These are phyloP conservation scores for Upupa epops DNA, from an alignment of 2,113 vertebrate species.

Conservation along the genomic window DNA sequence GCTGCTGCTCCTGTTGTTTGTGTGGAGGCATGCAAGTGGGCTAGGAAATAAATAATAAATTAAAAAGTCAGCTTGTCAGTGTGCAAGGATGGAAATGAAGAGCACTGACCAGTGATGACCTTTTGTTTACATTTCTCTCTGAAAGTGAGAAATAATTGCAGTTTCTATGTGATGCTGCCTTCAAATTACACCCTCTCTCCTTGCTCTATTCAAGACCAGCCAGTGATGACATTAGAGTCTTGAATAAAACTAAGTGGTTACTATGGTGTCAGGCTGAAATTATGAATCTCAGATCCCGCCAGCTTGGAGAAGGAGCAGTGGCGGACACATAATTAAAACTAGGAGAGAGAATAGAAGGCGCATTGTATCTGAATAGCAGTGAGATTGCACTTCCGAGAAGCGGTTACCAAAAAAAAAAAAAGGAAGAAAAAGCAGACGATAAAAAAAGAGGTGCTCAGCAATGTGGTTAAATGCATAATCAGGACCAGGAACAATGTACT, in stretches of 20 bases:
- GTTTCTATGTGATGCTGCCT: slow-evolving; percentile 63
- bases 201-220: slow-evolving; percentile 72
- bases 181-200: slow-evolving; percentile 66
- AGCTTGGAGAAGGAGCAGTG: slow-evolving; percentile 69
- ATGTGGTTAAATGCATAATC: slow-evolving; percentile 57
- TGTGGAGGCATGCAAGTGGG: not conserved
- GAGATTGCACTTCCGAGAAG: slow-evolving; percentile 67
- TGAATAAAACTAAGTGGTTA: slow-evolving; percentile 79
- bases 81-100: slow-evolving; percentile 59
- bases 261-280: slow-evolving; percentile 82
- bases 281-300: slow-evolving; percentile 70
- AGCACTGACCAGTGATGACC: slow-evolving; percentile 69
- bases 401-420: not conserved
- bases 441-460: slow-evolving; percentile 54
- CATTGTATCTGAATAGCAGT: slow-evolving; percentile 68
- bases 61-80: slow-evolving; percentile 59
- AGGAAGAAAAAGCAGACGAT: not conserved
- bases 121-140: slow-evolving; percentile 75
- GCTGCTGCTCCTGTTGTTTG: not conserved
- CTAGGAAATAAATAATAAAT: slow-evolving; percentile 58
- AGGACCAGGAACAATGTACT: slow-evolving; percentile 29
- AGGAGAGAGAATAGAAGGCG: slow-evolving; percentile 62
- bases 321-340: slow-evolving; percentile 72
- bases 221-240: slow-evolving; percentile 77
- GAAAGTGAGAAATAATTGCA: slow-evolving; percentile 73